Percentiles rank a stretch among this genome's conserved stretches.
Evolutionary conservation across 2,797 vertebrate genomes (phyloP).

Genomic region (Helicolenus hilgendorfi): DNA sequence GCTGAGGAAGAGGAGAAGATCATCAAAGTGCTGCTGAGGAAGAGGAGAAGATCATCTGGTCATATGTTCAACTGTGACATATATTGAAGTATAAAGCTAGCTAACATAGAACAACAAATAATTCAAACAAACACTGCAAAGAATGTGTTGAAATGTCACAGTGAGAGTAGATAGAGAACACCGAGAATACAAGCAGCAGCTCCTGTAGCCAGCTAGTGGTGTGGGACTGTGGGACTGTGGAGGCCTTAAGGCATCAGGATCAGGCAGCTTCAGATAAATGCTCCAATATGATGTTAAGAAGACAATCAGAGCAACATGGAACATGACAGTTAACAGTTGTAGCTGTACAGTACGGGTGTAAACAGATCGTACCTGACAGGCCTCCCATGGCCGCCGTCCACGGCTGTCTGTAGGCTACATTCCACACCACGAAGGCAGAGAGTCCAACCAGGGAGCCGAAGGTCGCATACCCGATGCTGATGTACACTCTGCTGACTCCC

Average conservation of each 20-base stretch:
- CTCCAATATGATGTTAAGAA: too few relatives aligned
- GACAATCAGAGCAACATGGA: accelerated
- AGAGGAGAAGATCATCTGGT: neutral
- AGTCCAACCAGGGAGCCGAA: constrained; percentile 90
- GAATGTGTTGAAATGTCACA: neutral
- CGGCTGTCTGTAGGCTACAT: constrained; percentile 91
- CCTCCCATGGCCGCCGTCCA: constrained; percentile 95
- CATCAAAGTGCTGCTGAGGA: neutral
- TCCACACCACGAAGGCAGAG: constrained; percentile 94
- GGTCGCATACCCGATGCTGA: constrained; percentile 92
- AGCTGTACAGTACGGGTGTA: neutral
- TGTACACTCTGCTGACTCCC: constrained; percentile 79
- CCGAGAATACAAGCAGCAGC: neutral
- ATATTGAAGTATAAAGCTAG: neutral
- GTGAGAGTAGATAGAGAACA: neutral
- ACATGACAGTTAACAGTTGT: too few relatives aligned
- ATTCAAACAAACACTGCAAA: neutral
- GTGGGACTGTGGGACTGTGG: neutral
- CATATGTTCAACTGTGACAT: constrained; percentile 21
- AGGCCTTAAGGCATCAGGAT: constrained; percentile 3
- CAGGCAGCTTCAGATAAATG: neutral
- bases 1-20: neutral
- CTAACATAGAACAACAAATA: too few relatives aligned
- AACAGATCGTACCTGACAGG: constrained; percentile 90
- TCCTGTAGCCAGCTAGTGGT: too few relatives aligned